These are phyloP conservation scores for Taeniopygia guttata DNA, from an alignment of 2,797 vertebrate species.

Conservation along the genomic window DNA sequence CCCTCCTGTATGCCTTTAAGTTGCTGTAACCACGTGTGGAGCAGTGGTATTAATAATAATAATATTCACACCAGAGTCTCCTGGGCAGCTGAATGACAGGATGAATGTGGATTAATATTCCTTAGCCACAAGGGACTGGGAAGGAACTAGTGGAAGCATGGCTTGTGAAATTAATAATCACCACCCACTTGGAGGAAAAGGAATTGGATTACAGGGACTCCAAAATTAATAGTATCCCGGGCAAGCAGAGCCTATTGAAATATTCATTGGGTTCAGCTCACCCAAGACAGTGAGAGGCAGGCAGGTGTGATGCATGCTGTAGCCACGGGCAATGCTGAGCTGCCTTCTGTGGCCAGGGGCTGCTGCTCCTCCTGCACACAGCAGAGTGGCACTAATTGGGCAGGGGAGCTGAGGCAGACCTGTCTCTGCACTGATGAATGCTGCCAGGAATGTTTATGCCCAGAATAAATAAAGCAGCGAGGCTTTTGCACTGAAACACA, in stretches of 20 bases:
- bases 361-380: rapidly evolving
- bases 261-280: conserved; percentile 51
- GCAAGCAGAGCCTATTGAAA: conserved; percentile 39
- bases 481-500: background rate
- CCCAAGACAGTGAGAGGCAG: background rate
- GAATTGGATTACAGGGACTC: conserved; percentile 59
- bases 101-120: conserved; percentile 67
- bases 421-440: rapidly evolving
- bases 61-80: conserved; percentile 53
- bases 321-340: background rate
- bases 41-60: conserved; percentile 41
- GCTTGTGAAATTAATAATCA: conserved; percentile 68
- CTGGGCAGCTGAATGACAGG: conserved; percentile 63
- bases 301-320: background rate
- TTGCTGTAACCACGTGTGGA: background rate
- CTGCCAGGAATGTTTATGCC: background rate
- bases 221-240: conserved; percentile 60
- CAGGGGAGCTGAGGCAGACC: background rate
- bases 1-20: background rate
- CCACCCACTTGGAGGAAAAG: conserved; percentile 62
- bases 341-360: background rate
- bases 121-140: conserved; percentile 53
- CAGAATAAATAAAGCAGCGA: background rate
- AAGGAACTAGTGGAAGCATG: conserved; percentile 45
- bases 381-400: background rate